Percentiles rank a stretch among this genome's conserved stretches.
phyloP scores from a whole-genome alignment of 2,888 invertebrate species.

The Cartodere bifasciata region DNA sequence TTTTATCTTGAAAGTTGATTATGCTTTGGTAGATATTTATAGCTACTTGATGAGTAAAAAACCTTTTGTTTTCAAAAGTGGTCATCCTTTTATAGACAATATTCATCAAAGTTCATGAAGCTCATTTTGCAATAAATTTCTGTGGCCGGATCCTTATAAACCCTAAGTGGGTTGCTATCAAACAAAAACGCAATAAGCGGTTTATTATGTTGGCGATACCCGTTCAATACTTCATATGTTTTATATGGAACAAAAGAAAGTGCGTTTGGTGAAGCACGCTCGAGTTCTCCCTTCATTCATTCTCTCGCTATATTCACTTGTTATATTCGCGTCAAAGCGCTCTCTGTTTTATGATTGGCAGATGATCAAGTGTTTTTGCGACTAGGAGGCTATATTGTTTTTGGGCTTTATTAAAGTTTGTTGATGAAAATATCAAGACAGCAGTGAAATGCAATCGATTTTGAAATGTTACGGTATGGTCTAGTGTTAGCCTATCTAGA shows the following conservation, averaged over 20 bases:
- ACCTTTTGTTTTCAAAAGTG: too few relatives aligned
- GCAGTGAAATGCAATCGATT: too few relatives aligned
- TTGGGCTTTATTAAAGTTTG: constrained; percentile 6
- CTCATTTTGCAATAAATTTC: too few relatives aligned
- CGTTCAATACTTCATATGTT: constrained; percentile 17
- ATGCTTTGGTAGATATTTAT: too few relatives aligned
- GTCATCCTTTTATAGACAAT: too few relatives aligned
- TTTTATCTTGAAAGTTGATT: too few relatives aligned
- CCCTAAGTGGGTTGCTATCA: too few relatives aligned
- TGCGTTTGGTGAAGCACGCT: constrained; percentile 18
- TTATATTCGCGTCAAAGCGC: constrained; percentile 25
- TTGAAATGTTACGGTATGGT: too few relatives aligned
- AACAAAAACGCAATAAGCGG: constrained; percentile 29
- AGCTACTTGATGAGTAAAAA: too few relatives aligned
- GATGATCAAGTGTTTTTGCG: constrained; percentile 27
- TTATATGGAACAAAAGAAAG: constrained; percentile 22
- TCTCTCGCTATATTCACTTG: constrained; percentile 18
- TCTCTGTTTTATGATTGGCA: constrained; percentile 25
- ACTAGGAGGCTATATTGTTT: constrained; percentile 8
- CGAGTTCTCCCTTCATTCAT: constrained; percentile 16
- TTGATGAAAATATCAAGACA: constrained; percentile 1
- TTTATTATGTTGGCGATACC: constrained; percentile 26
- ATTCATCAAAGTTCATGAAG: too few relatives aligned
- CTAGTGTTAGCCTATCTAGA: too few relatives aligned
- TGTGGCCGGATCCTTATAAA: too few relatives aligned